phyloP scores from a whole-genome alignment of 2,113 vertebrate genomes.

The Rostratula benghalensis region DNA sequence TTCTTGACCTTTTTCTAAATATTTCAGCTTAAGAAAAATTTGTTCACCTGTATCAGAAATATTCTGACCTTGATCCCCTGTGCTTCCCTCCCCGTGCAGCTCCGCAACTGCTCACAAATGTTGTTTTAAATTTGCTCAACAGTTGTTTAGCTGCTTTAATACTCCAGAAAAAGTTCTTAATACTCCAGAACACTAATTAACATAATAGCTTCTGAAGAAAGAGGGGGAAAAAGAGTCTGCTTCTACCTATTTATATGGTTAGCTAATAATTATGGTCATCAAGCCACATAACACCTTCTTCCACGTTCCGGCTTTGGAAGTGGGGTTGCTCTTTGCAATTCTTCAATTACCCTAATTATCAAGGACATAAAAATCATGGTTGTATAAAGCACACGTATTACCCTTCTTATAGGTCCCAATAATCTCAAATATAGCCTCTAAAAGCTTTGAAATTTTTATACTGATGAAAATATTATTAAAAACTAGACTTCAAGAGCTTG shows the following conservation, averaged over 20 bases:
- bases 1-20: background rate
- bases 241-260: background rate
- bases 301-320: background rate
- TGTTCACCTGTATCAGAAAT: background rate
- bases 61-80: background rate
- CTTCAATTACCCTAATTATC: background rate
- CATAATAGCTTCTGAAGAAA: background rate
- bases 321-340: slow-evolving; percentile 4
- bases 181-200: background rate
- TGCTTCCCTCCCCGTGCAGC: background rate
- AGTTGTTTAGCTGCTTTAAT: background rate
- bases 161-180: background rate
- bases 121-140: background rate
- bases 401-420: background rate
- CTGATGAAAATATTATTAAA: background rate
- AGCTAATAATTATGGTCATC: background rate
- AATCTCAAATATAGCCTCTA: slow-evolving; percentile 13
- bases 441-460: background rate
- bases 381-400: background rate
- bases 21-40: background rate
- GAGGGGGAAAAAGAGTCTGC: background rate
- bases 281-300: background rate
- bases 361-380: background rate
- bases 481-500: background rate
- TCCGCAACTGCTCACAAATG: background rate